Conservation (phyloP, 2,888 invertebrate genomes). For the Lithophane socia region DNA sequence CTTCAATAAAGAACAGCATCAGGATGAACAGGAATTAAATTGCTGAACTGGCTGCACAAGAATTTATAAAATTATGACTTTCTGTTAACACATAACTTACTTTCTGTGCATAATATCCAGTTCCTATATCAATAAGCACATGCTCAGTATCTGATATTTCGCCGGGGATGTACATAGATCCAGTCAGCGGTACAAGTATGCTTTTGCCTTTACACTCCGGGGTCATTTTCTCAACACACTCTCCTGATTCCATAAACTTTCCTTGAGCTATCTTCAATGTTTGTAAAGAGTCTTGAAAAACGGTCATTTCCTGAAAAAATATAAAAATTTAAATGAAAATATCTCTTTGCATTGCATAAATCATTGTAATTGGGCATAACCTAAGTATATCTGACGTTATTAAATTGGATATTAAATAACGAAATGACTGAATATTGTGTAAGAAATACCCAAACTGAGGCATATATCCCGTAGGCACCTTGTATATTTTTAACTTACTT, state of each 20-base stretch:
- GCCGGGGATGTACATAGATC: conserved; percentile 99
- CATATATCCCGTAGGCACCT: neutral
- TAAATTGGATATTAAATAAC: neutral
- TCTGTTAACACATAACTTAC: conserved; percentile 82
- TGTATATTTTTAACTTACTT: conserved; percentile 86
- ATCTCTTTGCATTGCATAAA: neutral
- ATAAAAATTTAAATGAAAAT: neutral
- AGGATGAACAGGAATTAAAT: neutral
- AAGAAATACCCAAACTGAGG: neutral
- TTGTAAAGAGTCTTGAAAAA: conserved; percentile 97
- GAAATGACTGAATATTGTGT: neutral
- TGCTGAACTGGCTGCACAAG: neutral
- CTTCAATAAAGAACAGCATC: neutral
- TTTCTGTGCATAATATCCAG: conserved; percentile 99
- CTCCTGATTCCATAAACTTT: conserved; percentile 97
- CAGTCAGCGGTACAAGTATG: conserved; percentile 98
- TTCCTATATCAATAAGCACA: conserved; percentile 98
- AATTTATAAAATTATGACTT: neutral
- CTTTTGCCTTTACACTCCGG: conserved; percentile 94
- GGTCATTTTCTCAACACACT: conserved; percentile 95
- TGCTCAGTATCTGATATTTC: conserved; percentile 95
- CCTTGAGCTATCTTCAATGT: conserved; percentile 97
- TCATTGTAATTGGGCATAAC: neutral
- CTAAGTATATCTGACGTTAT: neutral
- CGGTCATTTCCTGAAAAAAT: conserved; percentile 93